A percentile compares a stretch with the other conserved stretches of the same genome.
These are phyloP conservation scores for Alces alces DNA, from an alignment of 2,113 vertebrate species.

Conservation along the genomic window DNA sequence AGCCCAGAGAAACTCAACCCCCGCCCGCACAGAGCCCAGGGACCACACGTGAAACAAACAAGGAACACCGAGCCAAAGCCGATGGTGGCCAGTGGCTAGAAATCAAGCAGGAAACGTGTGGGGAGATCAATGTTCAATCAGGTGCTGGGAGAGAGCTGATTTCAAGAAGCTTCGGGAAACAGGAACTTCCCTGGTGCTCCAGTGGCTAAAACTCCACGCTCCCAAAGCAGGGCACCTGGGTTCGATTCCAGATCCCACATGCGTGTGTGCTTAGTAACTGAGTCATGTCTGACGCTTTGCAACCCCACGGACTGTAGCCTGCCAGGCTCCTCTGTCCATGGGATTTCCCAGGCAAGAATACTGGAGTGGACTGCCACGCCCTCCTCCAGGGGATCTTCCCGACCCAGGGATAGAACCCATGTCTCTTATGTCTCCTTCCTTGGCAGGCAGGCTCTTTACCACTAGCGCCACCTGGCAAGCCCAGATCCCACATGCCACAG, in stretches of 20 bases:
- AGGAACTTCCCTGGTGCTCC: neutral
- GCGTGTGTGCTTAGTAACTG: neutral
- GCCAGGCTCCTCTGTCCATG: neutral
- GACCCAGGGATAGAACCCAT: neutral
- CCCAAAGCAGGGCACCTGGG: neutral
- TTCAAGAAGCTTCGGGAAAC: neutral
- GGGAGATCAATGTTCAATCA: neutral
- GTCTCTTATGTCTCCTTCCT: neutral
- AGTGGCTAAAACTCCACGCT: neutral
- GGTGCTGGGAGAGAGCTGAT: neutral
- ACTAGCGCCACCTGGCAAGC: neutral
- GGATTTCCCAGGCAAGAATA: neutral
- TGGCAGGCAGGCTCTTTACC: neutral
- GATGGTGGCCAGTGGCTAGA: neutral
- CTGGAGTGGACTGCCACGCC: neutral
- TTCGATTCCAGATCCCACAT: neutral
- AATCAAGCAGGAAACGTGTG: neutral
- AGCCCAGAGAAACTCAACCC: neutral
- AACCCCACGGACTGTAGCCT: neutral
- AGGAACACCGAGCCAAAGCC: accelerated
- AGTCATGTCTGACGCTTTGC: neutral
- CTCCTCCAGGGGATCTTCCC: neutral
- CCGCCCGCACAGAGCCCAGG: accelerated
- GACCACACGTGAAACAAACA: neutral
- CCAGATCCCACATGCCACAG: neutral